These are phyloP conservation scores for Anniella stebbinsi DNA, from an alignment of 2,797 vertebrate genomes.

Conservation along the genomic window DNA sequence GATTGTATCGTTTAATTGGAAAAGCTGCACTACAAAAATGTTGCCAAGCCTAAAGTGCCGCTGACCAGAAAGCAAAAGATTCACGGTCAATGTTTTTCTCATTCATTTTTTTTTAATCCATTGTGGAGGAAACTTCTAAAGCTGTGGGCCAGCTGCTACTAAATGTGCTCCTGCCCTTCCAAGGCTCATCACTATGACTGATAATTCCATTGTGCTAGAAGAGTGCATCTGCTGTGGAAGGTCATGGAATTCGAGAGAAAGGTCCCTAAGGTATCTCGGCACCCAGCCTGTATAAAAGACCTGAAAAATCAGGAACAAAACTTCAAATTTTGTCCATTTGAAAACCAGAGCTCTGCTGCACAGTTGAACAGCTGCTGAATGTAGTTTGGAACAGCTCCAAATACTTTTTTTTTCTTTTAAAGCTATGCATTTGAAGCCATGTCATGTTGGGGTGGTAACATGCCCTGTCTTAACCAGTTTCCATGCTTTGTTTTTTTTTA, in stretches of 20 bases:
- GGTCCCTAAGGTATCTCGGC: constrained; percentile 24
- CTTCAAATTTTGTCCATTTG: not conserved
- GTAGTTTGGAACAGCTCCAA: not conserved
- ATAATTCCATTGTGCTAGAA: constrained; percentile 42
- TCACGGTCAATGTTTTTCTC: not conserved
- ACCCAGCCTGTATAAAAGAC: constrained; percentile 6
- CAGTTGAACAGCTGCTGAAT: not conserved
- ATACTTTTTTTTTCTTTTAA: not conserved
- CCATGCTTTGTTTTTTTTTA: not conserved
- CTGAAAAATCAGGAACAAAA: not conserved
- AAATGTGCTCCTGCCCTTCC: constrained; percentile 18
- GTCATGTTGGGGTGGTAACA: not conserved
- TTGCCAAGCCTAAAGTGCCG: not conserved
- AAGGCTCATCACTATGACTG: constrained; percentile 26
- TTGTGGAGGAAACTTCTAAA: constrained; percentile 27
- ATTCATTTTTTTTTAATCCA: not conserved
- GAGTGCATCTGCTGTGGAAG: constrained; percentile 37
- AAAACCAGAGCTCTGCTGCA: not conserved
- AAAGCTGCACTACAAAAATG: not conserved
- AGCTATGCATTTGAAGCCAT: too few relatives aligned
- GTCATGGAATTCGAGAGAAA: constrained; percentile 27
- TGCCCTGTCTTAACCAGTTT: not conserved
- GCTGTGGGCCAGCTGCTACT: constrained; percentile 35
- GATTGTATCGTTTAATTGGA: not conserved
- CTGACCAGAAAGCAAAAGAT: constrained; percentile 5